These are phyloP conservation scores for Dorcus hopei DNA, from an alignment of 2,888 invertebrate genomes.

Conservation along the genomic window DNA sequence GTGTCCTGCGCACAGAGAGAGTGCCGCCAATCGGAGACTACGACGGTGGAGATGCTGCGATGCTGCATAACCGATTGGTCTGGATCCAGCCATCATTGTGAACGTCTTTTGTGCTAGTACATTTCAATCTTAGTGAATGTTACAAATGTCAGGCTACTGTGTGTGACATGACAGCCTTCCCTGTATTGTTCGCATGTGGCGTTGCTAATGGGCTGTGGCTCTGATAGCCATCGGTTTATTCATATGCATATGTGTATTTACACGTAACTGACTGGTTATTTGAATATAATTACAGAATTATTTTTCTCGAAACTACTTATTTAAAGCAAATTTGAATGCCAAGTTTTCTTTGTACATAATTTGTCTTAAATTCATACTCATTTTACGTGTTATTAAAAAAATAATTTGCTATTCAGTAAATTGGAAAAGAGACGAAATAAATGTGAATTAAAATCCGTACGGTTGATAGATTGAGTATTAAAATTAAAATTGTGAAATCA, in stretches of 20 bases:
- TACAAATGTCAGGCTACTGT: constrained; percentile 48
- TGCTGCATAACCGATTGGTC: constrained; percentile 46
- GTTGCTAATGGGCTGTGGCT: constrained; percentile 38
- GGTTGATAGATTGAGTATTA: too few species aligned
- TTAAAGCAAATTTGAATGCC: too few species aligned
- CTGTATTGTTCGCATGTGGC: constrained; percentile 44
- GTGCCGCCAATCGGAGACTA: constrained; percentile 36
- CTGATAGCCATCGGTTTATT: constrained; percentile 35
- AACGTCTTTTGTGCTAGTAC: constrained; percentile 37
- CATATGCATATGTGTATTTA: constrained; percentile 33
- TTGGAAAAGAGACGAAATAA: too few species aligned
- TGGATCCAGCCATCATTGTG: constrained; percentile 50
- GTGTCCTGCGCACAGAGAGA: constrained; percentile 38
- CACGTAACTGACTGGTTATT: not conserved
- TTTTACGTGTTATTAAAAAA: too few species aligned
- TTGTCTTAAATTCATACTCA: too few species aligned
- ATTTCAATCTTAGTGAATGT: constrained; percentile 47
- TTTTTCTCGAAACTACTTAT: too few species aligned
- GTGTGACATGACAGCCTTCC: constrained; percentile 48
- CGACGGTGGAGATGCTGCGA: constrained; percentile 41
- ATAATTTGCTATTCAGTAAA: too few species aligned
- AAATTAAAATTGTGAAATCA: too few species aligned
- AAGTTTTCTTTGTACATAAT: too few species aligned
- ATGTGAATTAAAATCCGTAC: too few species aligned
- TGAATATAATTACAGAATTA: not conserved